Evolutionary conservation across 1,140 invertebrate species (phyloP), one percentile per base, ranked within the genome.

Genomic region (Muscidifurax raptorellus): DNA sequence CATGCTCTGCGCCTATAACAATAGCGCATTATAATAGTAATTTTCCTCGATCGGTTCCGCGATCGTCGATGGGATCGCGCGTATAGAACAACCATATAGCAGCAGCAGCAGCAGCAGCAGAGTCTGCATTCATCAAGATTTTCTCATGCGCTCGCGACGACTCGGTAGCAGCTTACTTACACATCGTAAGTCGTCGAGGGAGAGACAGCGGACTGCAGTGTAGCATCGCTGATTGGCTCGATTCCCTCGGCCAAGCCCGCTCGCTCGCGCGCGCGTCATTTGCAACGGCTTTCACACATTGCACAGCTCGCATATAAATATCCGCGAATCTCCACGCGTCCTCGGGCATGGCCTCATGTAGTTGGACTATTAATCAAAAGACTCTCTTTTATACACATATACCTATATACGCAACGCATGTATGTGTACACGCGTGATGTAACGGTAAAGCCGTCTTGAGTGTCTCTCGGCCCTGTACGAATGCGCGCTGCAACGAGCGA

Each of bases 361-460:
- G 77, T 86, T 78, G 78, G 86, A 87, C 88, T 91, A 92, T 93
- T 93, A 93, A 92, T 92, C 92, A 93, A 91, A 90, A 88, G 89
- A 89, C 86, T 87, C 88, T 86, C 85, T 86, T 77, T 87, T 30
- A 22, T n/a, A 74, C 18, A 36, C 40, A 7, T 18, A n/a, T n/a
- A n/a, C n/a, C n/a, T n/a, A n/a, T n/a, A n/a, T n/a, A n/a, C n/a
- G n/a, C n/a, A n/a, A n/a, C n/a, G 18, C 59, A 0, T 18, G 15
- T 36, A 27, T 66, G 69, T 28, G 64, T 36, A 40, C 59, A 72
- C 80, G 71, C 82, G 80, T 86, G 87, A 85, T 81, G 87, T 92
- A 93, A 92, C 91, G 91, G 91, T 92, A 92, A 89, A 91, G 86
- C 81, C 88, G 18, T 86, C 83, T 89, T 90, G 71, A 59, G 47